These are phyloP conservation scores for Pygocentrus nattereri DNA, from an alignment of 2,797 vertebrate species.

Conservation along the genomic window DNA sequence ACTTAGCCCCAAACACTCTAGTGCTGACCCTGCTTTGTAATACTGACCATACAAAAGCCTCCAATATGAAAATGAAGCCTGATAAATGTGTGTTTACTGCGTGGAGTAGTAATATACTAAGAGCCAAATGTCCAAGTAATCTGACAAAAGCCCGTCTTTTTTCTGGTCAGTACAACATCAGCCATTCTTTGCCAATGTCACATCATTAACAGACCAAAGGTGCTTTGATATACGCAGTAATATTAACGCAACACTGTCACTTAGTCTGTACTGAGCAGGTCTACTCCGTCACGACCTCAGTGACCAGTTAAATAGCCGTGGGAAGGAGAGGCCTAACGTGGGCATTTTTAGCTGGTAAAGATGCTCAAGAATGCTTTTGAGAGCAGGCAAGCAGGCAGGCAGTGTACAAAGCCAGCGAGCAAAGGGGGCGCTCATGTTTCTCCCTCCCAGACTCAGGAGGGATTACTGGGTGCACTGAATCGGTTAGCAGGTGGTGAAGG, in stretches of 20 bases:
- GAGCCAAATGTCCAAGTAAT: too few relatives aligned
- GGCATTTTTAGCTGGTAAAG: not conserved
- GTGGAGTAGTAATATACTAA: too few relatives aligned
- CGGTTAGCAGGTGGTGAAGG: conserved; percentile 67
- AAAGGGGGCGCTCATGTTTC: conserved; percentile 8
- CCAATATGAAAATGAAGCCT: too few relatives aligned
- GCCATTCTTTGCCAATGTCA: too few relatives aligned
- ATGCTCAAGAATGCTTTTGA: not conserved
- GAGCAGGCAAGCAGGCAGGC: too few relatives aligned
- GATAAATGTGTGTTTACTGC: too few relatives aligned
- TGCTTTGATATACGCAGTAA: not conserved
- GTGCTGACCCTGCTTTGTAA: too few relatives aligned
- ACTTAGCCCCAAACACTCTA: too few relatives aligned
- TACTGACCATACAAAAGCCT: too few relatives aligned
- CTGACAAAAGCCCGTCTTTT: too few relatives aligned
- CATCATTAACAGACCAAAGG: too few relatives aligned
- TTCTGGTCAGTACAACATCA: too few relatives aligned
- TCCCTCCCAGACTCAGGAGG: not conserved
- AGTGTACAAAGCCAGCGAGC: not conserved
- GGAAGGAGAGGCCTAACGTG: not conserved
- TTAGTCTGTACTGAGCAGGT: not conserved
- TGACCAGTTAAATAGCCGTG: not conserved
- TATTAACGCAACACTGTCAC: not conserved
- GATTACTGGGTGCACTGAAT: not conserved
- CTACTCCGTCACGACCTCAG: not conserved